A percentile compares a stretch with the other conserved stretches of the same genome.
These are phyloP conservation scores for Knipowitschia caucasica DNA, from an alignment of 2,797 vertebrate species.

Conservation along the genomic window DNA sequence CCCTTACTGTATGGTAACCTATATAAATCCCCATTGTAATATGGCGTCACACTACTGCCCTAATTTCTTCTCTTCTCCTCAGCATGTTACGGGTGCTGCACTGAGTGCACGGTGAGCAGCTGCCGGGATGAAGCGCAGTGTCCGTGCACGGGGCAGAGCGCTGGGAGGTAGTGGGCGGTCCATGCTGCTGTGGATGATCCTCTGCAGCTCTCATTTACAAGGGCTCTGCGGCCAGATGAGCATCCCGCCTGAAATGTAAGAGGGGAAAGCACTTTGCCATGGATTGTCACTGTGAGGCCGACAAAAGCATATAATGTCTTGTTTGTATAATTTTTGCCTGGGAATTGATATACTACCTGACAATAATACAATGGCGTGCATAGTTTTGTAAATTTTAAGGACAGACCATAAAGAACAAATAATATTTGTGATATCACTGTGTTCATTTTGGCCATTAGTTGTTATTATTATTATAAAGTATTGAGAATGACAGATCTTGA, in stretches of 20 bases:
- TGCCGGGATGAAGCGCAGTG: constrained; percentile 54
- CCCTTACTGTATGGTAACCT: too few species aligned
- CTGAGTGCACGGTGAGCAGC: constrained; percentile 43
- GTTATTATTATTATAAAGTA: too few species aligned
- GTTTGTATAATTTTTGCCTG: too few species aligned
- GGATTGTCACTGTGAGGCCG: too few species aligned
- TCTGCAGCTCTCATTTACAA: constrained; percentile 64
- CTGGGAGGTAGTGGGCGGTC: constrained; percentile 29
- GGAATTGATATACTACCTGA: too few species aligned
- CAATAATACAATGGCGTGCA: too few species aligned
- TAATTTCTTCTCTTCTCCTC: neutral
- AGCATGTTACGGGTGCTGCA: constrained; percentile 14
- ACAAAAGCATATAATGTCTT: too few species aligned
- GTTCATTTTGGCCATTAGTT: too few species aligned
- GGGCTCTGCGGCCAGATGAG: constrained; percentile 76
- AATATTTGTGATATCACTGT: too few species aligned
- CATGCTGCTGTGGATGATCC: constrained; percentile 74
- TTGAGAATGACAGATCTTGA: too few species aligned
- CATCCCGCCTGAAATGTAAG: constrained; percentile 91
- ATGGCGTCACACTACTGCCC: neutral
- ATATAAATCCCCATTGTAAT: neutral
- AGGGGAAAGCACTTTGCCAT: neutral
- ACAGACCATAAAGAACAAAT: too few species aligned
- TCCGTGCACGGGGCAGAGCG: constrained; percentile 5
- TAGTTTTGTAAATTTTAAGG: too few species aligned